Conservation (phyloP, 23 tunicate genomes). For the Trididemnum nubilum region DNA sequence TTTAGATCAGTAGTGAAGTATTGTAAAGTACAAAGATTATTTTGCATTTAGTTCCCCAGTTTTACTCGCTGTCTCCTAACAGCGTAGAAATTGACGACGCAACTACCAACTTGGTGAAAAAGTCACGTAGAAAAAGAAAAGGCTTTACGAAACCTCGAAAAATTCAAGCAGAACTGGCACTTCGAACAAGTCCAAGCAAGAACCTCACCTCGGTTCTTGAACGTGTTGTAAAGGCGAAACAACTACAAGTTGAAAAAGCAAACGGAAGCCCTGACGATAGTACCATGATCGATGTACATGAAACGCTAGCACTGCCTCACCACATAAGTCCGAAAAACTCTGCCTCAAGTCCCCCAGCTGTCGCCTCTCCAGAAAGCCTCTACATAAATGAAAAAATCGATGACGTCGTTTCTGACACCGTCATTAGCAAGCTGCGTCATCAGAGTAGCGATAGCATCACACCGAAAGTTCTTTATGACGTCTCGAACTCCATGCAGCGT, state of each 20-base stretch:
- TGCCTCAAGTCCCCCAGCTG: conserved; percentile 35
- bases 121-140: conserved; percentile 47
- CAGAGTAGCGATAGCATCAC: conserved; percentile 11
- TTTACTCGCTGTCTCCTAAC: background rate
- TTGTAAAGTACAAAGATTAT: too few species aligned
- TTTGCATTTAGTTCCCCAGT: too few species aligned
- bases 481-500: conserved; percentile 1
- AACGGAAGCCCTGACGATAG: background rate
- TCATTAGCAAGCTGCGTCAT: conserved; percentile 38
- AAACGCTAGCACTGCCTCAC: conserved; percentile 48
- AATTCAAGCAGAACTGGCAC: conserved; percentile 38
- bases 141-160: conserved; percentile 58
- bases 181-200: conserved; percentile 18
- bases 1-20: too few species aligned
- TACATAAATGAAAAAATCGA: conserved; percentile 47
- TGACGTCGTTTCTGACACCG: conserved; percentile 31
- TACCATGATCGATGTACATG: conserved; percentile 69
- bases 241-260: background rate
- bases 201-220: conserved; percentile 62
- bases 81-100: background rate
- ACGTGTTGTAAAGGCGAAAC: conserved; percentile 71
- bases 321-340: conserved; percentile 12
- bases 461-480: conserved; percentile 5
- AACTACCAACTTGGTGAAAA: background rate
- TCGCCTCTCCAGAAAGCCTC: conserved; percentile 49